phyloP scores from a whole-genome alignment of 2,113 vertebrate species.

The Ammodytes dubius region DNA sequence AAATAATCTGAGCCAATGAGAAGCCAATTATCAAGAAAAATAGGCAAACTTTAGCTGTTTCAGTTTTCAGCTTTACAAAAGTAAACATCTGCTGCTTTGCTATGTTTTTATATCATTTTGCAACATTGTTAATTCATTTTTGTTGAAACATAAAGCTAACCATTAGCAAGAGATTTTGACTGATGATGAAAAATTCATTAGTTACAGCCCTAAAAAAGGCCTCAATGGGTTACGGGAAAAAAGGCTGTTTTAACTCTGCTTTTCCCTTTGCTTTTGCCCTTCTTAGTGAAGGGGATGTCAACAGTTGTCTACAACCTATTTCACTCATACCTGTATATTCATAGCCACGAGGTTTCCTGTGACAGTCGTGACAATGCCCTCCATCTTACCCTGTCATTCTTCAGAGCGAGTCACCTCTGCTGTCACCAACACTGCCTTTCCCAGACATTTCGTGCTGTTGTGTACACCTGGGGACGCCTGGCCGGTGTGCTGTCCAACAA shows the following conservation, averaged over 20 bases:
- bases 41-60: neutral
- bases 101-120: neutral
- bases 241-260: neutral
- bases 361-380: conserved; percentile 18
- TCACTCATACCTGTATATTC: conserved; percentile 22
- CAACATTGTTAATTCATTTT: neutral
- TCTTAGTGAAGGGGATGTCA: neutral
- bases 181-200: neutral
- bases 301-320: neutral
- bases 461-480: conserved; percentile 43
- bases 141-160: neutral
- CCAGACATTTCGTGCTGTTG: conserved; percentile 11
- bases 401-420: conserved; percentile 54
- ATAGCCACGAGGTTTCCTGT: conserved; percentile 46
- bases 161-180: neutral
- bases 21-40: too few species aligned
- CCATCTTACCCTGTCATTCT: conserved; percentile 10
- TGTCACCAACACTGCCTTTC: conserved; percentile 26
- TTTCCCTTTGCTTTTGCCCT: neutral
- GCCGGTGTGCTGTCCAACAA: conserved; percentile 58
- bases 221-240: neutral
- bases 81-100: neutral
- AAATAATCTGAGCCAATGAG: too few species aligned
- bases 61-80: neutral
- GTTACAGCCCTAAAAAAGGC: neutral